A percentile compares a stretch with the other conserved stretches of the same genome.
Evolutionary conservation across 2,797 vertebrate species (phyloP).

Genomic region (Telmatherina bonti): DNA sequence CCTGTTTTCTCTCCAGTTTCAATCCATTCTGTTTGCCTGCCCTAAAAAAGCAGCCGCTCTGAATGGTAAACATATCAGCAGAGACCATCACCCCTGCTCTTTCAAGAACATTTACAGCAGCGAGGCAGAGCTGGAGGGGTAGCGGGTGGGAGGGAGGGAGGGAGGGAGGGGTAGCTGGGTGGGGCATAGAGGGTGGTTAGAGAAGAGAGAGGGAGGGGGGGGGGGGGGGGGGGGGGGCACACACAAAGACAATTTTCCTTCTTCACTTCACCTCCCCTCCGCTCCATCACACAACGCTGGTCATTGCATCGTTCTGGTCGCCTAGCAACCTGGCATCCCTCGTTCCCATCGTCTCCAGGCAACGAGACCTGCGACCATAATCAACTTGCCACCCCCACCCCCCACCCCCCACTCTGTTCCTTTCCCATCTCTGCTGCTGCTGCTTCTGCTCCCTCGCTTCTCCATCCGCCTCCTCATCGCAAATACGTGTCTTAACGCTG

Average conservation of each 20-base stretch:
- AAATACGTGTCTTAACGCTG: slow-evolving; percentile 59
- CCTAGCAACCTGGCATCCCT: slow-evolving; percentile 87
- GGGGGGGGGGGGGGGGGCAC: slow-evolving; percentile 38
- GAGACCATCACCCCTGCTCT: slow-evolving; percentile 68
- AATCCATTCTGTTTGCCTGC: slow-evolving; percentile 57
- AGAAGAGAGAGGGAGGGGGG: not conserved
- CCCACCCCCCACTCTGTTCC: slow-evolving; percentile 42
- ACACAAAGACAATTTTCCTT: slow-evolving; percentile 81
- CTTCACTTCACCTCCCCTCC: slow-evolving; percentile 71
- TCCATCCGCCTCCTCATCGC: slow-evolving; percentile 54
- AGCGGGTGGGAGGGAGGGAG: not conserved
- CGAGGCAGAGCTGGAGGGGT: slow-evolving; percentile 54
- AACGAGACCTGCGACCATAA: slow-evolving; percentile 87
- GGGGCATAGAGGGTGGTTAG: slow-evolving; percentile 13
- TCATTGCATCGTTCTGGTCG: slow-evolving; percentile 83
- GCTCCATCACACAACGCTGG: slow-evolving; percentile 82
- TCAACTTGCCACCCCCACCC: slow-evolving; percentile 81
- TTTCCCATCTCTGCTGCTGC: slow-evolving; percentile 56
- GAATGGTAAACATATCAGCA: slow-evolving; percentile 74
- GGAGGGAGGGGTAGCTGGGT: slow-evolving; percentile 17
- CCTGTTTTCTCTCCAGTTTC: slow-evolving; percentile 63
- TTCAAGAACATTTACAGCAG: slow-evolving; percentile 72
- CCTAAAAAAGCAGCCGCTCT: slow-evolving; percentile 65
- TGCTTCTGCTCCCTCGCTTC: slow-evolving; percentile 56
- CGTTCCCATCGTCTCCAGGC: slow-evolving; percentile 83